Evolutionary conservation across 2,113 vertebrate species (phyloP), one percentile per base, ranked within the genome.

Genomic region (Rhinichthys klamathensis): DNA sequence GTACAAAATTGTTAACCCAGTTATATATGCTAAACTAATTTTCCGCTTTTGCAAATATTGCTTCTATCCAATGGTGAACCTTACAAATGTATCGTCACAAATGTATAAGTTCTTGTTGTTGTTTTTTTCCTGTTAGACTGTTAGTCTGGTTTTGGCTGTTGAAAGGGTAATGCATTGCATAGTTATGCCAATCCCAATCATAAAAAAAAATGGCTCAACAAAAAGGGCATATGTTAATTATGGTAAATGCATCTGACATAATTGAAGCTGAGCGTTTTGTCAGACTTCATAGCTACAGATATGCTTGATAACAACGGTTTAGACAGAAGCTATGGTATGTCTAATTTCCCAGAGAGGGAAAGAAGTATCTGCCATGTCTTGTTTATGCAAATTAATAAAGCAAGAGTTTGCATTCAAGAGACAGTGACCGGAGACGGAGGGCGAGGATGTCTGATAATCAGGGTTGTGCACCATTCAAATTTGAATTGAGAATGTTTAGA

Each of bases 361-460:
- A 69, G 80, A 69, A 15, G 16, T 69, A 51, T 49, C 44, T 54
- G 80, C 44, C 80, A 81, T 69, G 80, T 81, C 44, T 81, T 12
- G 21, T 81, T 79, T 67, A 81, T 18, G 13, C 44, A 67, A 49
- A 69, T 81, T 67, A 81, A 49, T 51, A 51, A 46, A 49, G 15
- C 61, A 21, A 65, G 60, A 46, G 38, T 46, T 67, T 30, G 44
- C 73, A 4, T 49, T 54, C 3, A 12, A 16, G 72, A 51, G n/a
- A 49, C 65, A 41, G 27, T 65, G 15, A 25, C 60, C n/a, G 10
- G 46, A 44, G 72, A 74, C 1, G 18, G 60, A 65, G 60, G 56
- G 56, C 2, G 8, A 63, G 44, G 56, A 23, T 80, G 15, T 44
- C 35, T 80, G 32, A 35, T 30, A 60, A 79, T 79, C 18, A 41